Conservation (phyloP, 2,888 invertebrate genomes). For the Acronicta leporina region DNA sequence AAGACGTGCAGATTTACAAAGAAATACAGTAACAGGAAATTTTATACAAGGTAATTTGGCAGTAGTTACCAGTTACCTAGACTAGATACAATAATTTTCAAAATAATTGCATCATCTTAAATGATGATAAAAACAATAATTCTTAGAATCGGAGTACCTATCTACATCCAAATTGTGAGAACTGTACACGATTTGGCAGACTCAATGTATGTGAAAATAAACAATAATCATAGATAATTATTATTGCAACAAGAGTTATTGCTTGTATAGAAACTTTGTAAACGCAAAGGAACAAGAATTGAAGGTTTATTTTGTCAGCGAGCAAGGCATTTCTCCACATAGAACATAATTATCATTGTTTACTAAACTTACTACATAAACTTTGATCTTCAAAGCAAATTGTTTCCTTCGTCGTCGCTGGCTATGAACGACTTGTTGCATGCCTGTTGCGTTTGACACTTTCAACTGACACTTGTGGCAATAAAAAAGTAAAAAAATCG, state of each 20-base stretch:
- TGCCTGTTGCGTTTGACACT: no score
- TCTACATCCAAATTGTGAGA: constrained; percentile 11
- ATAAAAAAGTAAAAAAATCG: not conserved
- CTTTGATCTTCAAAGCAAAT: no score
- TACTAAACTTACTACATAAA: no score
- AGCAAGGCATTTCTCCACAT: not conserved
- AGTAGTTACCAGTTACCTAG: constrained; percentile 3
- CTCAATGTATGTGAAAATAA: constrained; percentile 14
- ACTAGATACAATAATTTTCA: constrained; percentile 4
- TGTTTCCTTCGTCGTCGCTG: no score
- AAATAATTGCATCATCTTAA: constrained; percentile 33
- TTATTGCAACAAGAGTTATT: not conserved
- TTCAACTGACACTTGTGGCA: no score
- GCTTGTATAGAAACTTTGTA: not conserved
- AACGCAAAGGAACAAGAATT: no score
- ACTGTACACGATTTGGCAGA: constrained; percentile 31
- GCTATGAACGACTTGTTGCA: not conserved
- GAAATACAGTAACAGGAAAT: not conserved
- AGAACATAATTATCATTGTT: no score
- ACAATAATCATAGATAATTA: constrained; percentile 5
- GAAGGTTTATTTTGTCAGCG: not conserved
- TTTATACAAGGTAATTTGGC: constrained; percentile 2
- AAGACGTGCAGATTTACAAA: constrained; percentile 2
- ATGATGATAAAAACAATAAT: constrained; percentile 21
- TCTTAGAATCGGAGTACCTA: constrained; percentile 23